Evolutionary conservation across 2,797 vertebrate species (phyloP), one percentile per base, ranked within the genome.

Genomic region (Poecilia velifera): DNA sequence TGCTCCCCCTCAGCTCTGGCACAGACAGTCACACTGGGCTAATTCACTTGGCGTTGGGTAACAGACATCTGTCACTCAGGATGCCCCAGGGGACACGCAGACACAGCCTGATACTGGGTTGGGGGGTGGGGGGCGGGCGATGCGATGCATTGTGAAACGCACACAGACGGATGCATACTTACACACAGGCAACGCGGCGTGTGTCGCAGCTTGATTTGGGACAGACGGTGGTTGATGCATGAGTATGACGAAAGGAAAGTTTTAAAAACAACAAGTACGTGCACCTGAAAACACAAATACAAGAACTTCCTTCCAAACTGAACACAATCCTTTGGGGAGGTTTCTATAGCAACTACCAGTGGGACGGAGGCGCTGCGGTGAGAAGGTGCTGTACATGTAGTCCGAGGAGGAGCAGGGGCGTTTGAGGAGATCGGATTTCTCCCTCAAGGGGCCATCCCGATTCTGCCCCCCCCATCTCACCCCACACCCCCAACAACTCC

Each of bases 301-400:
- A 68, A 73, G 39, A 84, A 84, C 83, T 79, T 87, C 59, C 70
- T 77, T 51, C 80, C 74, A 87, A 87, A 91, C 84, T 85, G 87
- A 92, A 88, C 64, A 41, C 84, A 41, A 83, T 88, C 88, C 81
- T 90, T 80, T 76, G 86, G 92, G 90, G 80, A 87, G 72, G 97
- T 97, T 96, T 96, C 97, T 95, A 98, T 97, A 95, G 97, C 96
- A 97, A 97, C 97, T 12, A 86, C 93, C 92, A 93, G 94, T 96
- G 88, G 74, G 95, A 94, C 93, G 96, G 95, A 95, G 93, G 95
- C 94, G 94, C 96, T 93, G 88, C 85, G 94, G 92, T 95, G 84
- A 94, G 91, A 95, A 94, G 91, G 89, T 92, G 95, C 96, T 55
- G 87, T 93, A 96, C 93, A 96, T 94, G 43, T 90, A 95, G 95